Conservation (phyloP, 37 sponge, comb jelly and placozoan species). For the Ephydatia muelleri region DNA sequence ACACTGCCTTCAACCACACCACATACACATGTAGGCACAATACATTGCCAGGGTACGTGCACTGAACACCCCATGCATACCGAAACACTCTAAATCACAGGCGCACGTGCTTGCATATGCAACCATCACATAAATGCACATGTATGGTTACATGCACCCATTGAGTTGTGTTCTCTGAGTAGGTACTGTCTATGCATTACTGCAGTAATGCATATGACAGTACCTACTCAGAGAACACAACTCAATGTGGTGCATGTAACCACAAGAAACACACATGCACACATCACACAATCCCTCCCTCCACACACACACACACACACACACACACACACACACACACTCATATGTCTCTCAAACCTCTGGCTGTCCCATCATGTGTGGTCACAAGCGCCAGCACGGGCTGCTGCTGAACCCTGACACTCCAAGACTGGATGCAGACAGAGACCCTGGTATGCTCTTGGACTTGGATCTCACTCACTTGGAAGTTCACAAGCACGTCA, state of each 20-base stretch:
- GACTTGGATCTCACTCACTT: background rate
- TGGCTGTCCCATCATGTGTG: conserved; percentile 21
- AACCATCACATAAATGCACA: conserved; percentile 10
- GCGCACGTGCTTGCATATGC: background rate
- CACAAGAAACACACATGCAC: conserved; percentile 30
- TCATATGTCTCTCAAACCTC: conserved; percentile 32
- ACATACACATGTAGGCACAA: too few species aligned
- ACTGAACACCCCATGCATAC: too few species aligned
- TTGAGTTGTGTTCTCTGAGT: too few species aligned
- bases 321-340: conserved; percentile 52
- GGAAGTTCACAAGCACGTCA: background rate
- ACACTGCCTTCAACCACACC: too few species aligned
- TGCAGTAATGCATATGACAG: too few species aligned
- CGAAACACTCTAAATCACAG: too few species aligned
- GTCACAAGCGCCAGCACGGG: background rate
- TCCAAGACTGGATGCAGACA: background rate
- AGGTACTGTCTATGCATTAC: too few species aligned
- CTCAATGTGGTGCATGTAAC: background rate
- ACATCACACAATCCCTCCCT: conserved; percentile 28
- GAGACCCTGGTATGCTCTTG: background rate
- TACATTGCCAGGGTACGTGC: too few species aligned
- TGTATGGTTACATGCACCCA: conserved; percentile 2
- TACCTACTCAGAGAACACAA: background rate
- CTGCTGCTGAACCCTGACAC: background rate
- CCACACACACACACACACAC: conserved; percentile 20